Evolutionary conservation across 2,113 vertebrate genomes (phyloP).

Genomic region (Pseudolaguvia tuberculata): DNA sequence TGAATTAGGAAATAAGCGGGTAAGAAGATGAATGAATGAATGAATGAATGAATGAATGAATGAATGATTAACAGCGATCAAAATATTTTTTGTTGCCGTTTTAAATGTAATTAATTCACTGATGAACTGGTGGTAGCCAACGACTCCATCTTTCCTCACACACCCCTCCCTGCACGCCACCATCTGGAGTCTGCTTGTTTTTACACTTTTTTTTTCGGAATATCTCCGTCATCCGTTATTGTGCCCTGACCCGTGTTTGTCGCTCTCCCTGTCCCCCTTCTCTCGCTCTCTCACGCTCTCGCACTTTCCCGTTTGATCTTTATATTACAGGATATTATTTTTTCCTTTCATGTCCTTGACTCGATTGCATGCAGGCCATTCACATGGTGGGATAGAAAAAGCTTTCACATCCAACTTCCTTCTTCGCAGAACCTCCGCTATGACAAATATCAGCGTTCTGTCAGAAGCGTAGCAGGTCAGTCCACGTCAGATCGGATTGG

Average conservation of each 20-base stretch:
- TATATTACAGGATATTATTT: background rate
- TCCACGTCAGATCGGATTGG: background rate
- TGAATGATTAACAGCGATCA: no score
- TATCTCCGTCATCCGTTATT: background rate
- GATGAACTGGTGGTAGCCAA: no score
- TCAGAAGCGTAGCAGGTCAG: conserved; percentile 17
- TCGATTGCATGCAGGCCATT: background rate
- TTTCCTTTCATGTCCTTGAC: no score
- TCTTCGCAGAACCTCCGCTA: background rate
- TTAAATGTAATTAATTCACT: no score
- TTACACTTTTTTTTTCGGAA: background rate
- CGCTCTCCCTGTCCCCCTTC: background rate
- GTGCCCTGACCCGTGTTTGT: background rate
- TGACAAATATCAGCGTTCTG: conserved; percentile 6
- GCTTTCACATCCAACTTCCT: background rate
- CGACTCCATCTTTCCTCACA: no score
- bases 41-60: no score
- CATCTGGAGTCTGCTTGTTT: background rate
- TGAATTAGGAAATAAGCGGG: no score
- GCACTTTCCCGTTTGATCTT: background rate
- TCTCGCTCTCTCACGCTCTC: no score
- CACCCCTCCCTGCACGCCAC: no score
- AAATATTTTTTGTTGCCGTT: no score
- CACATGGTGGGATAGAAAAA: background rate
- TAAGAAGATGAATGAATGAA: no score